These are phyloP conservation scores for Apeltes quadracus DNA, from an alignment of 2,113 vertebrate genomes.

Conservation along the genomic window DNA sequence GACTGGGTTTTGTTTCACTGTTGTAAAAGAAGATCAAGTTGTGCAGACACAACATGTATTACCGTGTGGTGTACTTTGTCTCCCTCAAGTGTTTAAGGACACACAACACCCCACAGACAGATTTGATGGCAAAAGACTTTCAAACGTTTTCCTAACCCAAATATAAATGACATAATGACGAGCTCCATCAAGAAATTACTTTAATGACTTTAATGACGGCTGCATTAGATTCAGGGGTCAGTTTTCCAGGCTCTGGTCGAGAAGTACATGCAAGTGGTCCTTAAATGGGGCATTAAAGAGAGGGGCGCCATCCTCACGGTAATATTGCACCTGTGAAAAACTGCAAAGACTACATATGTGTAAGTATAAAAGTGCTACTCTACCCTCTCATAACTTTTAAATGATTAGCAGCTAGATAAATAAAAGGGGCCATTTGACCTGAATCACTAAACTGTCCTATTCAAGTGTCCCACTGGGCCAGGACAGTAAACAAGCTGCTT, in stretches of 20 bases:
- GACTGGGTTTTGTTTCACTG: neutral
- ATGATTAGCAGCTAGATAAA: neutral
- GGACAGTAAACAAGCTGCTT: neutral
- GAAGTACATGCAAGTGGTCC: neutral
- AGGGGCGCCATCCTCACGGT: neutral
- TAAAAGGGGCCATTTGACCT: neutral
- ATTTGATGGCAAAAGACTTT: neutral
- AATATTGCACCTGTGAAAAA: neutral
- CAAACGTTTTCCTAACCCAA: neutral
- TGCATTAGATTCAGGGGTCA: slow-evolving; percentile 5
- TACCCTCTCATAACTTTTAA: neutral
- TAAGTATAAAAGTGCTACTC: neutral
- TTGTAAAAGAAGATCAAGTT: neutral
- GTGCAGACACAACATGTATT: neutral
- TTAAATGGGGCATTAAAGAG: neutral
- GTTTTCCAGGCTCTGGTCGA: neutral
- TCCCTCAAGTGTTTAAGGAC: slow-evolving; percentile 57
- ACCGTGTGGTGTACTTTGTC: slow-evolving; percentile 64
- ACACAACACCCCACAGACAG: neutral
- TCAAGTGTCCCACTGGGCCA: neutral
- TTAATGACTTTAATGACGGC: neutral
- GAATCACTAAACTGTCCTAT: neutral
- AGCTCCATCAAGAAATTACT: too few species aligned
- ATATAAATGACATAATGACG: neutral
- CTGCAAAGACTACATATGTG: neutral